Conservation (phyloP, 2,113 vertebrate species). For the Salvelinus namaycush region DNA sequence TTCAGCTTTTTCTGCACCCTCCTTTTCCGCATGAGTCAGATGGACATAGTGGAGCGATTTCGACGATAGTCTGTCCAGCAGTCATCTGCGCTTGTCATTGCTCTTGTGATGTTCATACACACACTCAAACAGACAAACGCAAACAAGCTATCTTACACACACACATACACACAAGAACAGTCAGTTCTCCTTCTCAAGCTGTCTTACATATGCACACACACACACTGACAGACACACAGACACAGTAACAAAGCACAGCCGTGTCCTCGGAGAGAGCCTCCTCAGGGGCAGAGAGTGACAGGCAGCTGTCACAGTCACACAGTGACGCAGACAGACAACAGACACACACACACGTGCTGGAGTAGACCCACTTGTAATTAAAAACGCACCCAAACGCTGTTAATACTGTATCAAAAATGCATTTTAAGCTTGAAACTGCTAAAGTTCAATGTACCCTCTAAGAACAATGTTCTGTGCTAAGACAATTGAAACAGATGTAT, state of each 20-base stretch:
- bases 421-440: too few species aligned
- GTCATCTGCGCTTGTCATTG: too few species aligned
- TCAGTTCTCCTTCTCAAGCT: conserved; percentile 25
- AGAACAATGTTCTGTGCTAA: too few species aligned
- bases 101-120: conserved; percentile 19
- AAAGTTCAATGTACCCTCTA: too few species aligned
- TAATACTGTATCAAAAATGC: conserved; percentile 26
- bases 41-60: background rate
- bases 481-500: too few species aligned
- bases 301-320: conserved; percentile 69
- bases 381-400: conserved; percentile 39
- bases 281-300: conserved; percentile 60
- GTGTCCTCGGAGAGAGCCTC: conserved; percentile 32
- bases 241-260: conserved; percentile 30
- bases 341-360: conserved; percentile 33
- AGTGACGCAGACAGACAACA: conserved; percentile 54
- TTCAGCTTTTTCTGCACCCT: background rate
- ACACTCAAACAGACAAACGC: conserved; percentile 29
- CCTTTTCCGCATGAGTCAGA: too few species aligned
- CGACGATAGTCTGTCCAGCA: too few species aligned
- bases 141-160: conserved; percentile 15
- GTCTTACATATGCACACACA: conserved; percentile 22
- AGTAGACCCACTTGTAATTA: conserved; percentile 32
- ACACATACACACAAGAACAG: conserved; percentile 30
- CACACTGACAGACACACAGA: conserved; percentile 41